Conservation (phyloP, 1,140 invertebrate genomes). For the Ruditapes philippinarum region DNA sequence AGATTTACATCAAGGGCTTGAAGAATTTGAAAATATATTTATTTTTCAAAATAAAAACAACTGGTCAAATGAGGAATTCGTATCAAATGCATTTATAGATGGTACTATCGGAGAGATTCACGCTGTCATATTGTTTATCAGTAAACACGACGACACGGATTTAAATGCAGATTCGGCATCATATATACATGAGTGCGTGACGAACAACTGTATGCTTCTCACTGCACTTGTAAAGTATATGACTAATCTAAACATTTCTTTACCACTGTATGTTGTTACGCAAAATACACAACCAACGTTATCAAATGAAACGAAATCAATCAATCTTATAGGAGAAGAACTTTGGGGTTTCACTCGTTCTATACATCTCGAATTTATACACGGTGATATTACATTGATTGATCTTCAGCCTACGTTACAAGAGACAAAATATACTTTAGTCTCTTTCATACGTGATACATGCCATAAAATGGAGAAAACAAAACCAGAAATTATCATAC, state of each 20-base stretch:
- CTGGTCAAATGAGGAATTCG: neutral
- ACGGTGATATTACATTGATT: conserved; percentile 11
- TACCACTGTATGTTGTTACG: conserved; percentile 21
- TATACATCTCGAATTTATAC: conserved; percentile 21
- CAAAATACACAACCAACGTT: conserved; percentile 44
- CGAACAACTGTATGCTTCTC: conserved; percentile 4
- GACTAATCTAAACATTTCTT: neutral
- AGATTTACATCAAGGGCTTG: neutral
- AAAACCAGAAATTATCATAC: neutral
- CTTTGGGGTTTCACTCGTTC: conserved; percentile 55
- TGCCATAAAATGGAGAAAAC: neutral
- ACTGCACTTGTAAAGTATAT: neutral
- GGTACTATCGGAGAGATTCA: neutral
- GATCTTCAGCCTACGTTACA: conserved; percentile 31
- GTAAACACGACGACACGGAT: neutral
- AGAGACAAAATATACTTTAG: neutral
- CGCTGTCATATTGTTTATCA: neutral
- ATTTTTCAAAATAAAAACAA: neutral
- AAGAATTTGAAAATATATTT: neutral
- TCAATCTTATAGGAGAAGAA: conserved; percentile 1
- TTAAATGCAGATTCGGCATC: neutral
- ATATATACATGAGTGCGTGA: neutral
- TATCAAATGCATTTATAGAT: neutral
- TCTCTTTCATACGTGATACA: neutral
- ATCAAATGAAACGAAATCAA: neutral